Conservation (phyloP, 2,888 invertebrate genomes). For the Eumacrocentrus americanus region DNA sequence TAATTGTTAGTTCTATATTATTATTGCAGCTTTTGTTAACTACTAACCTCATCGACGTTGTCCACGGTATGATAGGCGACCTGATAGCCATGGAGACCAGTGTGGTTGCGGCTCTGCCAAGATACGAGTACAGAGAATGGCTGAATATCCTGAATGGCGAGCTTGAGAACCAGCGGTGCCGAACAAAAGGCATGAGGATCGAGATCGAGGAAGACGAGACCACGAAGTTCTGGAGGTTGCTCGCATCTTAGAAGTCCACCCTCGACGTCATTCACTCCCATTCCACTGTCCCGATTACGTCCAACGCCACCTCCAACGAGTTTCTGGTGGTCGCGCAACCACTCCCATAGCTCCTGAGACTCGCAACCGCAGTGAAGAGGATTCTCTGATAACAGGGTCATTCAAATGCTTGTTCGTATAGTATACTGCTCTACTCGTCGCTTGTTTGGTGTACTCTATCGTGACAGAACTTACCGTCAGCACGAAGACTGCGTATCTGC, state of each 20-base stretch:
- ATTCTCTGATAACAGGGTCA: slow-evolving; percentile 71
- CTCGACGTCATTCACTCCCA: slow-evolving; percentile 53
- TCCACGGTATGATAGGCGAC: slow-evolving; percentile 82
- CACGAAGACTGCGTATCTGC: slow-evolving; percentile 76
- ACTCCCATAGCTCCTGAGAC: slow-evolving; percentile 89
- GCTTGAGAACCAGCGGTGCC: slow-evolving; percentile 80
- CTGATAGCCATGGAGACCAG: slow-evolving; percentile 84
- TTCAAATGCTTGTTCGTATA: slow-evolving; percentile 3
- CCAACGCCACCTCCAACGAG: slow-evolving; percentile 66
- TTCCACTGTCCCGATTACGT: slow-evolving; percentile 37
- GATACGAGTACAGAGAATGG: slow-evolving; percentile 86
- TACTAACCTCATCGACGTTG: slow-evolving; percentile 67
- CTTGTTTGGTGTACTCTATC: no score
- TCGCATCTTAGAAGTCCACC: slow-evolving; percentile 72
- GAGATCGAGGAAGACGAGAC: slow-evolving; percentile 76
- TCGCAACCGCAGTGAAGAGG: slow-evolving; percentile 90
- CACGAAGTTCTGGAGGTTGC: slow-evolving; percentile 81
- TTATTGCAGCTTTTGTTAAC: no score
- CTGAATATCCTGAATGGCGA: slow-evolving; percentile 89
- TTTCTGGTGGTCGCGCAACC: slow-evolving; percentile 88
- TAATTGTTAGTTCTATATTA: no score
- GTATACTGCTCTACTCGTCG: background rate
- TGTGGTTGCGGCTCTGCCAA: slow-evolving; percentile 90
- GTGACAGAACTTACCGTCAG: slow-evolving; percentile 73
- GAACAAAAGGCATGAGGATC: slow-evolving; percentile 85